phyloP scores from a whole-genome alignment of 2,888 invertebrate species.

The Chalcis sispes region DNA sequence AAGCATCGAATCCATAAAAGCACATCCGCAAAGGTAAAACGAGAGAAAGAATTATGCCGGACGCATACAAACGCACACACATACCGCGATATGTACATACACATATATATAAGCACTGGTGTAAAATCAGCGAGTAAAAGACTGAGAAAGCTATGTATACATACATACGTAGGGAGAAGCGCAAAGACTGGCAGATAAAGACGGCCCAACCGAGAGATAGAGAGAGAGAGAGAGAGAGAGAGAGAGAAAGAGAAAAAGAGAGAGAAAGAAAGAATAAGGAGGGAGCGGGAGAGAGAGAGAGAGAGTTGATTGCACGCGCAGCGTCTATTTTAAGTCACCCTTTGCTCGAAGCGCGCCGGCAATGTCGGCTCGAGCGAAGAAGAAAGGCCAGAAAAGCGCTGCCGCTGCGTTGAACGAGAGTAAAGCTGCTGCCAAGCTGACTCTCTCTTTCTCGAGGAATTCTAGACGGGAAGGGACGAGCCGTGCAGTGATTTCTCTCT shows the following conservation, averaged over 20 bases:
- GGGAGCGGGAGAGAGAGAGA: conserved; percentile 48
- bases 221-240: neutral
- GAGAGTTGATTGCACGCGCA: conserved; percentile 52
- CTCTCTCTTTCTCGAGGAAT: conserved; percentile 9
- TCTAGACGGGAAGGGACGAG: neutral
- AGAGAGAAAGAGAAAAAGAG: neutral
- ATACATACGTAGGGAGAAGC: neutral
- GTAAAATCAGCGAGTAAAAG: conserved; percentile 4
- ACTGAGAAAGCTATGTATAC: neutral
- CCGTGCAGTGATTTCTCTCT: conserved; percentile 5
- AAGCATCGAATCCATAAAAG: too few species aligned
- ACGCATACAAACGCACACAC: too few species aligned
- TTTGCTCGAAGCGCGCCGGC: conserved; percentile 8
- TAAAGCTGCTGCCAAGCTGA: conserved; percentile 13
- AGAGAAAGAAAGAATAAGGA: conserved; percentile 1
- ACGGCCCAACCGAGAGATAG: too few species aligned
- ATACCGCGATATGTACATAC: too few species aligned
- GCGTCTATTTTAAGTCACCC: conserved; percentile 56
- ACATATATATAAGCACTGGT: too few species aligned
- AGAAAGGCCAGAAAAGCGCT: conserved; percentile 25
- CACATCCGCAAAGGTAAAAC: too few species aligned
- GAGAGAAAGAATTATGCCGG: too few species aligned
- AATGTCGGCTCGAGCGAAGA: neutral
- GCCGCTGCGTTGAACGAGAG: conserved; percentile 7
- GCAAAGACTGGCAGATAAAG: neutral